A percentile compares a stretch with the other conserved stretches of the same genome.
Conservation (phyloP, 2,888 invertebrate species). For the Caenorhabditis auriculariae region DNA sequence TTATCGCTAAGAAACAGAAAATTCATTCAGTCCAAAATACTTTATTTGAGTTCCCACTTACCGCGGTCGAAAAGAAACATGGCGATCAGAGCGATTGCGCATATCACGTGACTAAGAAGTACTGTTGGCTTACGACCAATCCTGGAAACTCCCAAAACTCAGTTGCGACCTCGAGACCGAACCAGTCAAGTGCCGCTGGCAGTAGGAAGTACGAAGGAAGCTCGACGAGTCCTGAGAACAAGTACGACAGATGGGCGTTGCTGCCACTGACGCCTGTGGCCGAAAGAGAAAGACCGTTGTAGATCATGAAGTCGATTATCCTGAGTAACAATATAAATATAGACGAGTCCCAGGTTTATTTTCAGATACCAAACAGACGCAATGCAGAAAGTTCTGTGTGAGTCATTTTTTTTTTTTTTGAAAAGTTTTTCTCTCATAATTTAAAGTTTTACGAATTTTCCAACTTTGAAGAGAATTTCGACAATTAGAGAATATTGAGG, state of each 20-base stretch:
- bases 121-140: constrained; percentile 33
- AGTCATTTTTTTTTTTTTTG: no score
- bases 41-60: no score
- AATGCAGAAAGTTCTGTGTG: no score
- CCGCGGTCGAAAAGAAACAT: constrained; percentile 27
- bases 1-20: no score
- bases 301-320: constrained; percentile 46
- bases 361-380: constrained; percentile 1
- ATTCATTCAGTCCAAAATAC: no score
- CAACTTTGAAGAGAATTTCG: no score
- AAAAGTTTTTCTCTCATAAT: no score
- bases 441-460: no score
- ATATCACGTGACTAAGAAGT: constrained; percentile 26
- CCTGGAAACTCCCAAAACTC: background rate
- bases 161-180: background rate
- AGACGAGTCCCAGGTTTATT: background rate
- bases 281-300: constrained; percentile 48
- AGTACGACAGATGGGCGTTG: constrained; percentile 45
- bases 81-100: constrained; percentile 20
- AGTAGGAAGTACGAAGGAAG: constrained; percentile 46
- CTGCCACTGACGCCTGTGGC: constrained; percentile 34
- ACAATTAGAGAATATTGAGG: no score
- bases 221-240: constrained; percentile 50
- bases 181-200: constrained; percentile 44
- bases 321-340: constrained; percentile 13